A percentile compares a stretch with the other conserved stretches of the same genome.
These are phyloP conservation scores for Tragelaphus buxtoni DNA, from an alignment of 2,113 vertebrate species.

Conservation along the genomic window DNA sequence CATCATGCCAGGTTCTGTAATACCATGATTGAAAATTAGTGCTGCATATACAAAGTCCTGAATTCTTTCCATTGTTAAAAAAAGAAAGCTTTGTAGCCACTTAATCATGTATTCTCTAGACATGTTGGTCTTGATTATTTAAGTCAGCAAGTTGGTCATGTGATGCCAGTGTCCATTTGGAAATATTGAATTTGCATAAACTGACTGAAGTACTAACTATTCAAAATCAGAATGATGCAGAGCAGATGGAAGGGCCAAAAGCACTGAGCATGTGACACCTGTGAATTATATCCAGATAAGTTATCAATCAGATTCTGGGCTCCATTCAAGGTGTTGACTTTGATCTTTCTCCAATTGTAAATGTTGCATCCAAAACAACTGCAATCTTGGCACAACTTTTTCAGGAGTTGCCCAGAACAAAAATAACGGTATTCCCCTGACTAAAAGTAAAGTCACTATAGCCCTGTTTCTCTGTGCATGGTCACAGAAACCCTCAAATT, in stretches of 20 bases:
- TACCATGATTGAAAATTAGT: neutral
- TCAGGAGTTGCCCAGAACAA: neutral
- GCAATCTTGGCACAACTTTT: conserved; percentile 40
- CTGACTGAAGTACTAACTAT: conserved; percentile 32
- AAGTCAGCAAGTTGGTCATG: conserved; percentile 3
- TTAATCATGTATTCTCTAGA: neutral
- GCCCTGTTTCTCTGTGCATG: neutral
- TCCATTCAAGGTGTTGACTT: conserved; percentile 61
- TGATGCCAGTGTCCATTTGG: conserved; percentile 28
- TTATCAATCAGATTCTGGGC: conserved; percentile 47
- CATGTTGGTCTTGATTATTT: conserved; percentile 19
- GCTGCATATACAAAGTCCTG: neutral
- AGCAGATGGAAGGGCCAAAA: conserved; percentile 50
- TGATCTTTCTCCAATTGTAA: conserved; percentile 56
- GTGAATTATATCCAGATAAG: conserved; percentile 50
- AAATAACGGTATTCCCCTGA: neutral
- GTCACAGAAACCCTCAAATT: neutral
- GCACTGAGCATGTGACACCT: conserved; percentile 31
- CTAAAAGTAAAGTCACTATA: conserved; percentile 3
- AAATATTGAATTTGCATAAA: conserved; percentile 37
- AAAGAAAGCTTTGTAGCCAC: neutral
- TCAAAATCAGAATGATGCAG: conserved; percentile 48
- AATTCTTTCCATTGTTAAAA: neutral
- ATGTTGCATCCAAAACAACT: conserved; percentile 52
- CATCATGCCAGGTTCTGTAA: neutral